Evolutionary conservation across 2,888 invertebrate genomes (phyloP).

Genomic region (Omphaloscelis lunosa): DNA sequence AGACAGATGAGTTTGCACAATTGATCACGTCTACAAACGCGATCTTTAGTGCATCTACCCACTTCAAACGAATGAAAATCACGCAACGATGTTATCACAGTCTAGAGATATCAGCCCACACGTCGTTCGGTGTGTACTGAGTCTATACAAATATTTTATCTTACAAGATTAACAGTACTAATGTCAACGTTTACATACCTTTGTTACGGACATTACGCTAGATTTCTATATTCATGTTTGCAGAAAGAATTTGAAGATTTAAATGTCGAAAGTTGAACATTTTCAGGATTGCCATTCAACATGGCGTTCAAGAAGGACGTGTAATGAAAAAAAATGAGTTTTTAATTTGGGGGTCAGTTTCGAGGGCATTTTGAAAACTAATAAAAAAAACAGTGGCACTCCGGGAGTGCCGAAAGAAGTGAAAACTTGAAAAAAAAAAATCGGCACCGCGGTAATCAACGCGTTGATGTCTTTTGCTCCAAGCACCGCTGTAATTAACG

Average conservation of each 20-base stretch:
- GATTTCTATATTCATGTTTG: conserved; percentile 12
- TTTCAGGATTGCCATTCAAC: too few species aligned
- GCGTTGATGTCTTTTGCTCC: too few species aligned
- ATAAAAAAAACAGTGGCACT: too few species aligned
- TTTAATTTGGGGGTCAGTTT: too few species aligned
- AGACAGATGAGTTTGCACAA: neutral
- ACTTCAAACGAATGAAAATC: conserved; percentile 25
- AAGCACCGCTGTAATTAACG: too few species aligned
- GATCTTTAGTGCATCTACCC: neutral
- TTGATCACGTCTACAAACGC: neutral
- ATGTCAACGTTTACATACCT: neutral
- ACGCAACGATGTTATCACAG: neutral
- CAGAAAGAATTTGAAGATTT: neutral
- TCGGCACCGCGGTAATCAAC: too few species aligned
- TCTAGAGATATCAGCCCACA: conserved; percentile 16
- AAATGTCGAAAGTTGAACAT: conserved; percentile 10
- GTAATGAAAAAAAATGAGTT: too few species aligned
- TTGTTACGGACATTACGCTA: conserved; percentile 28
- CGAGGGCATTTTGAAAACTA: too few species aligned
- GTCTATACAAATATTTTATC: conserved; percentile 36
- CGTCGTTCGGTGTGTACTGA: conserved; percentile 28
- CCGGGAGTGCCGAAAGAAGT: too few species aligned
- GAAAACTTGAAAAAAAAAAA: too few species aligned
- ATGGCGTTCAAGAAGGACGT: too few species aligned
- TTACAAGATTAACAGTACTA: conserved; percentile 23